These are phyloP conservation scores for Adelges cooleyi DNA, from an alignment of 1,140 invertebrate genomes.

Conservation along the genomic window DNA sequence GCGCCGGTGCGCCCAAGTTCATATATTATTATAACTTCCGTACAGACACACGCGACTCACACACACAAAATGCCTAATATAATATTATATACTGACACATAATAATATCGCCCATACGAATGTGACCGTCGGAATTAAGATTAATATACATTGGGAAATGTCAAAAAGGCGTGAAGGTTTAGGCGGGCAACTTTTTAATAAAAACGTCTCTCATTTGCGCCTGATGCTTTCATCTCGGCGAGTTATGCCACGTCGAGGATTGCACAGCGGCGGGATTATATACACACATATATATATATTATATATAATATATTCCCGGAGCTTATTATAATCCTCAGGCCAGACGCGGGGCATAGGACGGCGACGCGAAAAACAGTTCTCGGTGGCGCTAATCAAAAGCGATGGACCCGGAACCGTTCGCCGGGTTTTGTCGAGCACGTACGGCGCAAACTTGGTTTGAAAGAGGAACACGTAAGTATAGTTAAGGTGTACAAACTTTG, in stretches of 20 bases:
- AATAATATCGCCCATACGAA: no score
- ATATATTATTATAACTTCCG: no score
- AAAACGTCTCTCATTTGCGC: neutral
- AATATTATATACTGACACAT: no score
- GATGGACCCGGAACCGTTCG: neutral
- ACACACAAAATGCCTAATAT: no score
- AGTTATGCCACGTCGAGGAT: neutral
- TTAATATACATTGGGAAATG: neutral
- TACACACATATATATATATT: no score
- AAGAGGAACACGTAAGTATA: no score
- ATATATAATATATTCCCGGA: no score
- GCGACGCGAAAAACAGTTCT: neutral
- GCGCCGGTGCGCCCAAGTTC: no score
- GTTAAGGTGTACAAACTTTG: no score
- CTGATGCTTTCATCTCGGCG: neutral
- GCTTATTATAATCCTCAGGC: neutral
- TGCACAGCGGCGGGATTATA: neutral
- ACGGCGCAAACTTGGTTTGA: no score
- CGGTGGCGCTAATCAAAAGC: neutral
- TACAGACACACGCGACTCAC: no score
- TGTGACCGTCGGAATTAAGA: neutral
- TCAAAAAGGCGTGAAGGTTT: neutral
- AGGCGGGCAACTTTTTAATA: constrained; percentile 16
- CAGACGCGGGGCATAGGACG: neutral
- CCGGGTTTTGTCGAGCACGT: no score